Percentiles rank a stretch among this genome's conserved stretches.
Conservation (phyloP, 1,140 invertebrate species). For the Brachionus plicatilis region DNA sequence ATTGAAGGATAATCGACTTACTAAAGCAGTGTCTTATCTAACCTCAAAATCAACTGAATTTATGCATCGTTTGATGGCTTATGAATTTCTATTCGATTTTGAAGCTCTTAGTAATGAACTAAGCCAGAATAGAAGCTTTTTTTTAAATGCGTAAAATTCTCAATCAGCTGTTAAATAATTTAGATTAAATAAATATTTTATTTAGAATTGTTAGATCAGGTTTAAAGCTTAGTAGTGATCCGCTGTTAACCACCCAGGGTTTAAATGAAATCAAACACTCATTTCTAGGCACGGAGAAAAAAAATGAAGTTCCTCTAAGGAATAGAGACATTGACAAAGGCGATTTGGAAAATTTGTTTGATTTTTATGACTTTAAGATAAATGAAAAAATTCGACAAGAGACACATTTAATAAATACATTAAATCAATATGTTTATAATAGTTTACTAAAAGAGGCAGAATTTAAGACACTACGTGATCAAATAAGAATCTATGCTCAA, state of each 20-base stretch:
- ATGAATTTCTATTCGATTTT: background rate
- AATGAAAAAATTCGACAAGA: conserved; percentile 20
- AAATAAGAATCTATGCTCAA: background rate
- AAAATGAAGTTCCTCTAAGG: background rate
- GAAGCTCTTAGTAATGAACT: background rate
- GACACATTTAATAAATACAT: conserved; percentile 5
- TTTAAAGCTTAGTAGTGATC: background rate
- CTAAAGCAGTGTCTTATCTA: background rate
- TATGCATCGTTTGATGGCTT: background rate
- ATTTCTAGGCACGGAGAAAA: background rate
- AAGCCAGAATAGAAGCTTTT: background rate
- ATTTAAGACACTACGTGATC: conserved; percentile 20
- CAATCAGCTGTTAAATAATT: background rate
- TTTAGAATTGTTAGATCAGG: background rate
- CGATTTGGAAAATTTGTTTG: background rate
- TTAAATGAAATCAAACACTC: background rate
- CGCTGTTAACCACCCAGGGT: background rate
- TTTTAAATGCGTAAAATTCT: background rate
- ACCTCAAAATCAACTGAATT: background rate
- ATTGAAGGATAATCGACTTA: background rate
- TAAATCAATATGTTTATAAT: conserved; percentile 20
- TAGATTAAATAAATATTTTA: background rate
- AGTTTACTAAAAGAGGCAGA: conserved; percentile 7
- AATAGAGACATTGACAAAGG: background rate
- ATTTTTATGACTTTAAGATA: conserved; percentile 23